Base-by-base conservation (phyloP, 2,888 invertebrate species). In the Eupithecia vulgata region DNA sequence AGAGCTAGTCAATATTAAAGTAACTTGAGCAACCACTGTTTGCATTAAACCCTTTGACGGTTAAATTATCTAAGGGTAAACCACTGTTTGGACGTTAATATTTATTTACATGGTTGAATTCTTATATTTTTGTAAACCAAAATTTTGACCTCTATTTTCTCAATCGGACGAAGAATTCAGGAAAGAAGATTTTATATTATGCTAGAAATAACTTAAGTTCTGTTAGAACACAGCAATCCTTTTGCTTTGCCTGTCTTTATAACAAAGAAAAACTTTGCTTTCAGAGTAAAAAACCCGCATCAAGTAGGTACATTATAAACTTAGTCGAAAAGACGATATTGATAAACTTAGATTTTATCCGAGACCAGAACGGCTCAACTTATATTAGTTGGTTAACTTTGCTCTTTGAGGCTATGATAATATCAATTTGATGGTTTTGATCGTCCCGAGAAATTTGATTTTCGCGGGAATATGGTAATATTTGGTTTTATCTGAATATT, bases 351-450 rank as follows among this genome's bases (percentile, higher is more conserved):
- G 61, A 61, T 61, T 34, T 17, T 17, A 34, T 17, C 17, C 30
- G 30, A 61, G 34, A 17, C 34, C 34, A 61, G 30, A 30, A 61
- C 17, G 17, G 34, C 34, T 8, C 34, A 61, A 61, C 61, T 61
- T 61, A 61, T 61, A 61, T 61, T 61, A 17, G 61, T 61, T 61
- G 0, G 61, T 34, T 61, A 17, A 34, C 57, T 21, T 34, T 1
- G 61, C 61, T 61, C 34, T 61, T 61, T 34, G 61, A 17, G 61
- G 34, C 17, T 34, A 61, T 61, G 61, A 34, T 61, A 61, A 61
- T 61, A 34, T 61, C 61, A 8, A 17, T n/a, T 61, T 61, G 61
- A 61, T 34, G 30, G 34, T 34, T 25, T 57, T 57, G 57, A 57
- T 57, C 57, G 25, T 57, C 13, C 25, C 25, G 57, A 57, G 57